Conservation (phyloP, 2,888 invertebrate genomes). For the Schizotus pectinicornis region DNA sequence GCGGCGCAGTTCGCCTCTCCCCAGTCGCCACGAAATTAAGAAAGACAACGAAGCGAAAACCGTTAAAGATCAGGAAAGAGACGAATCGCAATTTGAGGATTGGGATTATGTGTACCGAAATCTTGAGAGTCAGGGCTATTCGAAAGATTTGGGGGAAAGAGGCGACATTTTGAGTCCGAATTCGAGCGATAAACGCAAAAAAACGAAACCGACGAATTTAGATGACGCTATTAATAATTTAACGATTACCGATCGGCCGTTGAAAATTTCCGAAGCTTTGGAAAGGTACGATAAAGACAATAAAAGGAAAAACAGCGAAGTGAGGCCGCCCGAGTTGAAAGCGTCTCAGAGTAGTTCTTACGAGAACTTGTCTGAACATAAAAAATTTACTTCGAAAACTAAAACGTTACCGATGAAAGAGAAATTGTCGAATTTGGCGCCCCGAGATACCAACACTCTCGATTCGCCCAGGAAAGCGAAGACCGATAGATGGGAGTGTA, state of each 20-base stretch:
- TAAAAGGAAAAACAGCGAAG: constrained; percentile 54
- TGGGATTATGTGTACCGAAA: constrained; percentile 85
- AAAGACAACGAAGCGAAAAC: constrained; percentile 22
- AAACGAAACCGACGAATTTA: constrained; percentile 61
- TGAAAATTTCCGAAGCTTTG: constrained; percentile 63
- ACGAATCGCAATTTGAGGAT: constrained; percentile 63
- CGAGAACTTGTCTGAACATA: constrained; percentile 52
- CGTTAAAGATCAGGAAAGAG: constrained; percentile 25
- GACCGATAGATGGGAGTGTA: constrained; percentile 69
- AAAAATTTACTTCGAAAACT: constrained; percentile 17
- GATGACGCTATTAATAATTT: constrained; percentile 65
- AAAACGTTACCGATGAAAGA: constrained; percentile 21
- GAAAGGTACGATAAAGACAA: constrained; percentile 51
- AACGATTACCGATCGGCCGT: constrained; percentile 60
- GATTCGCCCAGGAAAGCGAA: constrained; percentile 23
- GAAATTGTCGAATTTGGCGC: constrained; percentile 10
- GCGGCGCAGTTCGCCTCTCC: constrained; percentile 22
- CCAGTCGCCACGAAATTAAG: constrained; percentile 17
- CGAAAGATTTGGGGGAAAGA: constrained; percentile 68
- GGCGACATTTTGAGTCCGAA: constrained; percentile 68
- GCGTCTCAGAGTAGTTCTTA: constrained; percentile 49
- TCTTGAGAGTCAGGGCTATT: constrained; percentile 75
- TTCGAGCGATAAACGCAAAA: constrained; percentile 36
- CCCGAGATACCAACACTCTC: background rate
- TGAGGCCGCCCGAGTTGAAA: constrained; percentile 32